A percentile compares a stretch with the other conserved stretches of the same genome.
Conservation (phyloP, 1,140 invertebrate genomes). For the Ruditapes philippinarum region DNA sequence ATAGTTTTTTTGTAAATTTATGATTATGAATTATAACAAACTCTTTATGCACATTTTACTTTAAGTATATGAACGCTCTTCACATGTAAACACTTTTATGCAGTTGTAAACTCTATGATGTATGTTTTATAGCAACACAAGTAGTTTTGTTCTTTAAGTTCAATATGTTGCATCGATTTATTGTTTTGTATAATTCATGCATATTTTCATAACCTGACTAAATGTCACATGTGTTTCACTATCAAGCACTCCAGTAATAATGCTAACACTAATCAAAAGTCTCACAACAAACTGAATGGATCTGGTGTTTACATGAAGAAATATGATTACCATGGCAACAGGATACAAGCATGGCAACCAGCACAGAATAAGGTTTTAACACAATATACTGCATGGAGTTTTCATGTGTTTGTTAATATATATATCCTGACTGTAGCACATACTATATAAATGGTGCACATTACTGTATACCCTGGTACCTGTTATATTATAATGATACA, state of each 20-base stretch:
- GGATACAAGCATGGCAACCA: conserved; percentile 23
- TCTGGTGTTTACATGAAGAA: not conserved
- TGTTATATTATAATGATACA: too few species aligned
- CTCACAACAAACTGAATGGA: conserved; percentile 21
- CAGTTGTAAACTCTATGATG: too few species aligned
- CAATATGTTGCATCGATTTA: too few species aligned
- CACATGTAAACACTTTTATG: too few species aligned
- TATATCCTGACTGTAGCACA: not conserved
- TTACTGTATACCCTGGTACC: too few species aligned
- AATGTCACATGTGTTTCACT: conserved; percentile 38
- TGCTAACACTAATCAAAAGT: not conserved
- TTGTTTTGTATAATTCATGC: not conserved
- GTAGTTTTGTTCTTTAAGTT: too few species aligned
- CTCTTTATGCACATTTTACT: too few species aligned
- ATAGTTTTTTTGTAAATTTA: too few species aligned
- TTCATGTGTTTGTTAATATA: not conserved
- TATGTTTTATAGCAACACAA: too few species aligned
- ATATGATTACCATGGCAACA: conserved; percentile 43
- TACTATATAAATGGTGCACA: not conserved
- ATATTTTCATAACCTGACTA: not conserved
- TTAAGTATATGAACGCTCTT: too few species aligned
- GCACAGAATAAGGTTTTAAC: conserved; percentile 57
- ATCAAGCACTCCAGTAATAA: not conserved
- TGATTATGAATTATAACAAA: too few species aligned
- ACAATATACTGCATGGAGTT: conserved; percentile 34